Base-by-base conservation (phyloP, 2,797 vertebrate species). In the Gorsachius magnificus region DNA sequence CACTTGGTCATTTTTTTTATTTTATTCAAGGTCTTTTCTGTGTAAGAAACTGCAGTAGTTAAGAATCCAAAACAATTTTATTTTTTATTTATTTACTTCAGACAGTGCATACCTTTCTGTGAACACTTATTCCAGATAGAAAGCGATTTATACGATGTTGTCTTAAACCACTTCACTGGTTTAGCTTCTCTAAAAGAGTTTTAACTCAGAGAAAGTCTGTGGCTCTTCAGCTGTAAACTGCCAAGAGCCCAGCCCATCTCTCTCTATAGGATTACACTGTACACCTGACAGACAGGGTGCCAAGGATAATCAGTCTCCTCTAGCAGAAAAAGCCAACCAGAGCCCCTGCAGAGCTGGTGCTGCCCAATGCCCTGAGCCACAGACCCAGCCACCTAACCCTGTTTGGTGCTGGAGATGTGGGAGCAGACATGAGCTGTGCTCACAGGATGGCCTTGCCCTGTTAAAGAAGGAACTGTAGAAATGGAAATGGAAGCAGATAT, bases 271-370 rank as follows among this genome's bases (percentile, higher is more conserved):
- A 51, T 71, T 60, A 36, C 5, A 4, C 0, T 46, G 16, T 11
- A 22, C 4, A 7, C 31, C 33, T 51, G 26, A 22, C 5, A 53
- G 28, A 87, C 10, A 14, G 13, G 9, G 6, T 56, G 8, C 12
- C 50, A 63, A 26, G 18, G 26, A 20, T 7, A 43, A 33, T 33
- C 10, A 25, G 11, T 28, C 16, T 54, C 20, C 6, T 13, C 3
- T 2, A 36, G 18, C 6, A 69, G 41, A 79, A 66, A 36, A 43
- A 28, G 7, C 1, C 48, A 79, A 14, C 4, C 60, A 74, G 36
- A 68, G 11, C 3, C 17, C 6, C 35, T 20, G 0, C 4, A 10
- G 41, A 45, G 3, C 9, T 8, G 45, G 20, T 17, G 4, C 19
- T 54, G 9, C 17, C 7, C 1, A 1, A 13, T 24, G 15, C 4